Percentiles rank a stretch among this genome's conserved stretches.
These are phyloP conservation scores for Adelges cooleyi DNA, from an alignment of 1,140 invertebrate genomes.

Conservation along the genomic window DNA sequence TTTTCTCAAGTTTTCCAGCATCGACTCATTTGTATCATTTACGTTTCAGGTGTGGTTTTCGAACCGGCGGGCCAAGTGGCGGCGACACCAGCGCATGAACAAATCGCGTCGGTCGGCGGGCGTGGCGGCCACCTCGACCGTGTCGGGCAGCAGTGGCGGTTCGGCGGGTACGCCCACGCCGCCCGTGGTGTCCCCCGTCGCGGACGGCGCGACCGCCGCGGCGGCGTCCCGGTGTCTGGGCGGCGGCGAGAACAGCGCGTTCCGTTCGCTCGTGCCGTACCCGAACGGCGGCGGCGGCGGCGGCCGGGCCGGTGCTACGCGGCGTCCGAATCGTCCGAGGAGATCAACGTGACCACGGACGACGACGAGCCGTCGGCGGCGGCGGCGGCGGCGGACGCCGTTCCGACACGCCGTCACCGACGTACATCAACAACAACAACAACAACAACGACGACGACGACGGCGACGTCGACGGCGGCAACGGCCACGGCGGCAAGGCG, in stretches of 20 bases:
- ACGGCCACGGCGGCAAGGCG: neutral
- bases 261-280: slow-evolving; percentile 48
- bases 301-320: slow-evolving; percentile 30
- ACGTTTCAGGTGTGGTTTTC: slow-evolving; percentile 89
- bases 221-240: slow-evolving; percentile 40
- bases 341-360: slow-evolving; percentile 36
- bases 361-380: slow-evolving; percentile 31
- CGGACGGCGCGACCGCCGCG: slow-evolving; percentile 67
- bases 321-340: slow-evolving; percentile 34
- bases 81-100: slow-evolving; percentile 88
- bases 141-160: slow-evolving; percentile 44
- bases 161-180: slow-evolving; percentile 39
- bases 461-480: neutral
- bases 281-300: neutral
- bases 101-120: slow-evolving; percentile 44
- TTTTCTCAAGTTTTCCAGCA: too few relatives aligned
- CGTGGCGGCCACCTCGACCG: slow-evolving; percentile 38
- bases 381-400: neutral
- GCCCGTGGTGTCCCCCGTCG: slow-evolving; percentile 39
- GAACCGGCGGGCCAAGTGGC: slow-evolving; percentile 95
- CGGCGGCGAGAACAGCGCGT: slow-evolving; percentile 79
- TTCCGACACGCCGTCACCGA: neutral
- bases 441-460: neutral
- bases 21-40: slow-evolving; percentile 37
- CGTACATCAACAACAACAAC: neutral